Evolutionary conservation across 2,888 invertebrate genomes (phyloP), one percentile per base, ranked within the genome.

Genomic region (Erannis defoliaria): DNA sequence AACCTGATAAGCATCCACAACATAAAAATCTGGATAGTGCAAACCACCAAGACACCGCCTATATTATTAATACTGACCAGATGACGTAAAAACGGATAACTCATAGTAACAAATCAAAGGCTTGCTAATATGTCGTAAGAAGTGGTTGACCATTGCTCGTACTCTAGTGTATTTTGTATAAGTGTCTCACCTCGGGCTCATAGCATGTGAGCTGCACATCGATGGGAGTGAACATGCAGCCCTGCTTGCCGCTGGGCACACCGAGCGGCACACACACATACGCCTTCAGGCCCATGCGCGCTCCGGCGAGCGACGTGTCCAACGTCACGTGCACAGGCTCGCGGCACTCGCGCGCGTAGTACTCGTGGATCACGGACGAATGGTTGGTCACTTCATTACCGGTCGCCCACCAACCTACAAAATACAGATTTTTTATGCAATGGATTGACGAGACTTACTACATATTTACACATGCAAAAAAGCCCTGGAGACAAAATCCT

Each of bases 361-460:
- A 99, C 85, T 99, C 99, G 81, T 99, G 99, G 84, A 99, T 99
- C 55, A 99, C 97, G 0, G 98, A 97, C 55, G 99, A 99, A 90
- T 99, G 99, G 82, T 98, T 98, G 0, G 99, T 98, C 40, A 99
- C 98, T 89, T 99, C 99, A 74, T 97, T 96, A 54, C 99, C 99
- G 0, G 99, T 99, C 1, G 99, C 99, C 97, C 97, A 99, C 99
- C 99, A 99, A 21, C 99, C 94, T 94, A 74, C 29, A 26, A 2
- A 4, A 10, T n/a, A 45, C 45, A 45, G n/a, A n/a, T n/a, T n/a
- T n/a, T n/a, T n/a, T n/a, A n/a, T n/a, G n/a, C n/a, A n/a, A n/a
- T n/a, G n/a, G n/a, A n/a, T n/a, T n/a, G n/a, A n/a, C n/a, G n/a
- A n/a, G n/a, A n/a, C n/a, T n/a, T n/a, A n/a, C n/a, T n/a, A n/a